phyloP scores from a whole-genome alignment of 2,888 invertebrate genomes.

The Graphium colonna region DNA sequence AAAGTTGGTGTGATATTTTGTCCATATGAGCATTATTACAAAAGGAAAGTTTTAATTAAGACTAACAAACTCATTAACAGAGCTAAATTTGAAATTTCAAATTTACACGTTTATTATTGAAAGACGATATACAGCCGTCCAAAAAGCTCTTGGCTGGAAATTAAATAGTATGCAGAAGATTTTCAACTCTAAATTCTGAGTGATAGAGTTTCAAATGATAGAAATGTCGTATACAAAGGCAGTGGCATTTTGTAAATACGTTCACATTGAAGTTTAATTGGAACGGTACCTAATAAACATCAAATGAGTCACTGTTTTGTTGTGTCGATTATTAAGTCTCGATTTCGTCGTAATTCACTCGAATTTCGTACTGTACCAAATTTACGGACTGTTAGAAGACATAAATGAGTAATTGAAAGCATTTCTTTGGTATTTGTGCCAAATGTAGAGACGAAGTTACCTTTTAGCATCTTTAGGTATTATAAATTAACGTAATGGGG shows the following conservation, averaged over 20 bases:
- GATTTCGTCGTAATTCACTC: constrained; percentile 23
- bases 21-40: constrained; percentile 31
- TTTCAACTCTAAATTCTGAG: background rate
- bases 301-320: constrained; percentile 29
- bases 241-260: constrained; percentile 7
- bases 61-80: constrained; percentile 40
- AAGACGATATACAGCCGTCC: constrained; percentile 6
- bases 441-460: too few relatives aligned
- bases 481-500: too few relatives aligned
- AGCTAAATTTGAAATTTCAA: constrained; percentile 35
- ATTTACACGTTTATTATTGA: constrained; percentile 36
- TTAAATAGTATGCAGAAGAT: background rate
- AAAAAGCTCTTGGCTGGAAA: constrained; percentile 10
- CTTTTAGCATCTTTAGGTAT: too few relatives aligned
- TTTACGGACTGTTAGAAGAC: too few relatives aligned
- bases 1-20: background rate
- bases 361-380: too few relatives aligned
- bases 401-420: too few relatives aligned
- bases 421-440: too few relatives aligned
- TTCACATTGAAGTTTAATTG: constrained; percentile 25
- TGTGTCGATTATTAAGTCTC: constrained; percentile 1
- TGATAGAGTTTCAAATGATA: background rate
- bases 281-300: constrained; percentile 29
- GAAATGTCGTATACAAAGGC: too few relatives aligned
- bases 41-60: constrained; percentile 40